Percentiles rank a stretch among this genome's conserved stretches.
Evolutionary conservation across 2,113 vertebrate genomes (phyloP).

Genomic region (Semicossyphus pulcher): DNA sequence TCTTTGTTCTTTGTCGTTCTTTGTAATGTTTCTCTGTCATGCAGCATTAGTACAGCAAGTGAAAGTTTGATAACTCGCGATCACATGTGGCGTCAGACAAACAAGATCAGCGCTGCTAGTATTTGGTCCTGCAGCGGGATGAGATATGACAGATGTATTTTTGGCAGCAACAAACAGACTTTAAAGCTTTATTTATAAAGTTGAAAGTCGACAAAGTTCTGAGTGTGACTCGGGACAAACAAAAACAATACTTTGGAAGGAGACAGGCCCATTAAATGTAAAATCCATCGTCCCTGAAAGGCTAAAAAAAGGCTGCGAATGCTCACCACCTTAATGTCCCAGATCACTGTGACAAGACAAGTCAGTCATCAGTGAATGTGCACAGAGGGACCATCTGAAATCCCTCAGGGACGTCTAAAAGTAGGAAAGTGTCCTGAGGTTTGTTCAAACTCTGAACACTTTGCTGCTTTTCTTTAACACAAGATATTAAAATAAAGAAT

Average conservation of each 20-base stretch:
- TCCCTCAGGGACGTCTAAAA: constrained; percentile 54
- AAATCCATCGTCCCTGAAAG: constrained; percentile 46
- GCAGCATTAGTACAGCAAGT: not conserved
- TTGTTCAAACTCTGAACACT: constrained; percentile 40
- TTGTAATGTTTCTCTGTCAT: not conserved
- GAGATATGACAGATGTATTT: constrained; percentile 54
- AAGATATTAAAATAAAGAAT: constrained; percentile 51
- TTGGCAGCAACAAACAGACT: constrained; percentile 34
- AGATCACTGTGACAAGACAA: constrained; percentile 63
- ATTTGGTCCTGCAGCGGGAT: constrained; percentile 11
- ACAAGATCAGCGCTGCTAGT: constrained; percentile 6
- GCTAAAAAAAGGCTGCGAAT: constrained; percentile 57
- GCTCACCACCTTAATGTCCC: constrained; percentile 46
- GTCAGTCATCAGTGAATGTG: constrained; percentile 54
- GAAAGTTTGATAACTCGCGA: not conserved
- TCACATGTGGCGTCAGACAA: constrained; percentile 17
- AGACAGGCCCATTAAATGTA: constrained; percentile 21
- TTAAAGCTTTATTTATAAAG: constrained; percentile 61
- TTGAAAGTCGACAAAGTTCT: constrained; percentile 32
- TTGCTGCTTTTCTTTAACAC: constrained; percentile 45
- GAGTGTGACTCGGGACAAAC: constrained; percentile 27
- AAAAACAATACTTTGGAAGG: constrained; percentile 14
- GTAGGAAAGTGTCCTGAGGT: constrained; percentile 46
- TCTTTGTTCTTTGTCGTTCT: not conserved
- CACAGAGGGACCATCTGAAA: constrained; percentile 59